Base-by-base conservation (phyloP, 2,888 invertebrate genomes). In the Crepidodera aurea region DNA sequence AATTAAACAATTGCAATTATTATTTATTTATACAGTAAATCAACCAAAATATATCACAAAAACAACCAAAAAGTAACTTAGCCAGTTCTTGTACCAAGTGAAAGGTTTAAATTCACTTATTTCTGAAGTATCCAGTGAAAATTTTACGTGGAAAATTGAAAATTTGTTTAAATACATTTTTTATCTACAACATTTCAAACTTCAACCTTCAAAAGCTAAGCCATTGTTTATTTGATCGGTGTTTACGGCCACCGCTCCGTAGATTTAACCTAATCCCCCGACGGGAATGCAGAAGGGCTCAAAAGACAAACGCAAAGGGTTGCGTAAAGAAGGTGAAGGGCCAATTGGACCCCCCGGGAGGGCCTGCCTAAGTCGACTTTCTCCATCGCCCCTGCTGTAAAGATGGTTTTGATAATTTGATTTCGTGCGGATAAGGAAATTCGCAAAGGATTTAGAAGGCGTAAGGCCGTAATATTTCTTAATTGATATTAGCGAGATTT, bases 371-470 rank as follows among this genome's bases (percentile, higher is more conserved):
- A 46, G 44, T 15, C 37, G 13, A 34, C 39, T 16, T 25, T 2
- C 25, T 13, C 13, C 27, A 19, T 7, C 46, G 27, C 48, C 22
- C 37, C 7, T 7, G n/a, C 15, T 34, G 32, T 15, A 19, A 56
- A 56, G 56, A 56, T 34, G 56, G 15, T 56, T 46, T 56, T 56
- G 46, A 46, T 56, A 56, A 56, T 56, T 56, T 42, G 56, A 56
- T 56, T 56, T 46, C 19, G 32, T 25, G 34, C 32, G 34, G 56
- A 56, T 46, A 46, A 34, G 46, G 27, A 56, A 22, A 46, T 56
- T 34, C 16, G 40, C 16, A 15, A 40, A 40, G 37, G 37, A 15
- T 34, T 34, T 29, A 3, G 37, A 12, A 12, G 15, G 48, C 27
- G 37, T 19, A 15, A 37, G 6, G 34, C 4, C 44, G 19, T 10